Conservation (phyloP, 2,797 vertebrate species). For the Tinamus major region DNA sequence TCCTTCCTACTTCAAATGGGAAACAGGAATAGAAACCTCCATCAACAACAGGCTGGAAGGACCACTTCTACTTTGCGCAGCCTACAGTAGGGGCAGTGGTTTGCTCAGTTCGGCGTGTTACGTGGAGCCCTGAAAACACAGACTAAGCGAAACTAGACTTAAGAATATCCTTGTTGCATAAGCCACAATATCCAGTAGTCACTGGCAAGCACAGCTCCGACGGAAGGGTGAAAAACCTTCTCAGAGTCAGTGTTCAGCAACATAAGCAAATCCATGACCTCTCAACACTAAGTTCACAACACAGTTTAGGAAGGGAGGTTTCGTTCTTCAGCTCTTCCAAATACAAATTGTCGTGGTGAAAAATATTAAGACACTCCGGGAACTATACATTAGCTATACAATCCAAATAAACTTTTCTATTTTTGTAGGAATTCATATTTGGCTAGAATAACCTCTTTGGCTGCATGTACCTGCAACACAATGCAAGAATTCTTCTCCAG, state of each 20-base stretch:
- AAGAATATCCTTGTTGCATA: background rate
- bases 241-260: background rate
- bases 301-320: background rate
- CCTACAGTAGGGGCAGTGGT: background rate
- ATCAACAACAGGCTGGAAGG: background rate
- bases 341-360: background rate
- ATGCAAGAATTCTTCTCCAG: background rate
- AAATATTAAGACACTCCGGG: background rate
- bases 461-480: background rate
- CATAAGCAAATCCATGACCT: background rate
- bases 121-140: background rate
- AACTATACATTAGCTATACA: background rate
- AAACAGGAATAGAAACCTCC: conserved; percentile 61
- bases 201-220: background rate
- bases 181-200: background rate
- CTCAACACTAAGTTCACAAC: background rate
- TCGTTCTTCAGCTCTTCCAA: background rate
- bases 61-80: background rate
- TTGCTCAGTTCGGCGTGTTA: background rate
- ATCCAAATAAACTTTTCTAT: background rate
- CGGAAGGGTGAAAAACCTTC: background rate
- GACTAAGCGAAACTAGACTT: background rate
- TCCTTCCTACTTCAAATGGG: conserved; percentile 29
- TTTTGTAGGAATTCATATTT: background rate
- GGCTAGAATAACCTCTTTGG: background rate